Percentiles rank a stretch among this genome's conserved stretches.
These are phyloP conservation scores for Drosophila tripunctata DNA, from an alignment of 2,888 invertebrate genomes.

Conservation along the genomic window DNA sequence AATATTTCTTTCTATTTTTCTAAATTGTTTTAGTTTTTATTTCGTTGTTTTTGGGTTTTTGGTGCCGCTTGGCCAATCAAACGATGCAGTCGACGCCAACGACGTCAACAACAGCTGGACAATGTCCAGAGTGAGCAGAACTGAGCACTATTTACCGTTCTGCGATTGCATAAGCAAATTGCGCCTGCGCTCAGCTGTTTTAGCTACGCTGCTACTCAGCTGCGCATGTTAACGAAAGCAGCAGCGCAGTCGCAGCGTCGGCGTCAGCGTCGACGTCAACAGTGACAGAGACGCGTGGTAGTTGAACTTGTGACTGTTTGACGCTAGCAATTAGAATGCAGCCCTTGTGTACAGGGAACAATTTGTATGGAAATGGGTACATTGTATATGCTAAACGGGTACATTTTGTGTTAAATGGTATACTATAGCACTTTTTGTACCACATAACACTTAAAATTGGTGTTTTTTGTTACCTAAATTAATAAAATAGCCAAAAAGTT, in stretches of 20 bases:
- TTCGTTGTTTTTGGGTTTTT: conserved; percentile 31
- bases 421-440: too few species aligned
- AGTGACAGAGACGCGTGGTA: neutral
- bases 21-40: neutral
- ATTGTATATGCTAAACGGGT: neutral
- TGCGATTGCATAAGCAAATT: conserved; percentile 45
- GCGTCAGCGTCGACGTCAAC: conserved; percentile 5
- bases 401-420: neutral
- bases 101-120: conserved; percentile 31
- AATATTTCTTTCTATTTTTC: conserved; percentile 14
- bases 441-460: too few species aligned
- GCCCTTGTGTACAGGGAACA: conserved; percentile 12
- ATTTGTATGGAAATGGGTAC: neutral
- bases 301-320: conserved; percentile 28
- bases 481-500: too few species aligned
- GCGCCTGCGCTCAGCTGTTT: conserved; percentile 40
- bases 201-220: conserved; percentile 1
- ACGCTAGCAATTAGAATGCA: conserved; percentile 43
- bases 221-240: conserved; percentile 35
- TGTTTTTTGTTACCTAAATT: neutral
- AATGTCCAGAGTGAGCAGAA: conserved; percentile 13
- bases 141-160: conserved; percentile 46
- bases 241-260: conserved; percentile 10
- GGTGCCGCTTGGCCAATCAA: conserved; percentile 59
- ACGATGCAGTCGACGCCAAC: conserved; percentile 46